A percentile compares a stretch with the other conserved stretches of the same genome.
These are phyloP conservation scores for Nowickia ferox DNA, from an alignment of 2,888 invertebrate species.

Conservation along the genomic window DNA sequence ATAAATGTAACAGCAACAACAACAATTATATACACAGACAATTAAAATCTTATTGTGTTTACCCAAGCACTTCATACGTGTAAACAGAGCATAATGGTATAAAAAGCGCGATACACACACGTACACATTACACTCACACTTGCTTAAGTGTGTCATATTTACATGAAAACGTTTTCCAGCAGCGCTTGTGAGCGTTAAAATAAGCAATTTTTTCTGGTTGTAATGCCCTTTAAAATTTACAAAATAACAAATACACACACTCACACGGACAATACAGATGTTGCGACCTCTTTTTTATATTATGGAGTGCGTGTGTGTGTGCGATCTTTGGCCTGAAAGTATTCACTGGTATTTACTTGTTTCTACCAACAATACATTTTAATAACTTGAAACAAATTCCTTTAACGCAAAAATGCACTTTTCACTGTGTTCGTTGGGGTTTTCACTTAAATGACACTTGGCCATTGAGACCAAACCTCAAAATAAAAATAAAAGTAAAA, in stretches of 20 bases:
- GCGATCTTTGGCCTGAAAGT: not conserved
- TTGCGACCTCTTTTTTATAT: not conserved
- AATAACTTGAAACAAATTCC: conserved; percentile 63
- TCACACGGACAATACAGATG: not conserved
- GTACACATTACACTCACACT: not conserved
- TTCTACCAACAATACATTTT: conserved; percentile 56
- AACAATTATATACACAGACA: conserved; percentile 51
- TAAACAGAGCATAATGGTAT: conserved; percentile 48
- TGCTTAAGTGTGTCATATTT: not conserved
- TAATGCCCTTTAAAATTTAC: conserved; percentile 24
- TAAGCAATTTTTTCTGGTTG: conserved; percentile 20
- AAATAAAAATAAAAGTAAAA: conserved; percentile 21
- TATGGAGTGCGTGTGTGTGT: not conserved
- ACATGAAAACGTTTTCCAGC: not conserved
- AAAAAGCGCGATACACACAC: conserved; percentile 1
- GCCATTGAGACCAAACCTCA: conserved; percentile 44
- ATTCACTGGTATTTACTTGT: conserved; percentile 24
- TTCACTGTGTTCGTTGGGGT: conserved; percentile 17
- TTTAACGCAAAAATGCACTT: conserved; percentile 51
- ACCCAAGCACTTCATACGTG: conserved; percentile 46
- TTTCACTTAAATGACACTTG: conserved; percentile 57
- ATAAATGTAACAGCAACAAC: conserved; percentile 44
- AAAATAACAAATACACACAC: not conserved
- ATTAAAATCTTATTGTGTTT: conserved; percentile 64
- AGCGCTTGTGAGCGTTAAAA: conserved; percentile 15